Percentiles rank a stretch among this genome's conserved stretches.
Evolutionary conservation across 2,113 vertebrate genomes (phyloP).

Genomic region (Numida meleagris): DNA sequence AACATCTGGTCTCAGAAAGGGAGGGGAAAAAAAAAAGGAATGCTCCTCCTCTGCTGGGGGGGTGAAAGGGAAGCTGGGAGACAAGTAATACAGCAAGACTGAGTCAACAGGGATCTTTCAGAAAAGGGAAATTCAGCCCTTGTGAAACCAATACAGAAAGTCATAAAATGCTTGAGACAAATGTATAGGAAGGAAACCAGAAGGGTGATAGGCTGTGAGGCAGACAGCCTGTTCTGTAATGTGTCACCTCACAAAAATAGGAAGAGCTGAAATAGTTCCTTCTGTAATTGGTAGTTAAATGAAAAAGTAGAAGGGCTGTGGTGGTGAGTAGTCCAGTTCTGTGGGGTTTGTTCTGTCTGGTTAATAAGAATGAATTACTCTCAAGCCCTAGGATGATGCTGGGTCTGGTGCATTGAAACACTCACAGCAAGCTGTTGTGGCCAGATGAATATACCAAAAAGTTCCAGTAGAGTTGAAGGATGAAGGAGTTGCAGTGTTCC

Average conservation of each 20-base stretch:
- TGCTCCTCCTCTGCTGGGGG: too few relatives aligned
- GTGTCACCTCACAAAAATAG: background rate
- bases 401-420: background rate
- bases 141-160: background rate
- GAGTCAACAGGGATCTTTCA: background rate
- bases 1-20: background rate
- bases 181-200: background rate
- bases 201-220: background rate
- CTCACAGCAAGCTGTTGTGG: background rate
- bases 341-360: background rate
- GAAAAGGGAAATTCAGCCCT: background rate
- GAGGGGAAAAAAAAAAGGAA: fast-evolving
- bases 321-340: background rate
- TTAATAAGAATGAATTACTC: background rate
- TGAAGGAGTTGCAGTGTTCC: background rate
- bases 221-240: background rate
- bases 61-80: background rate
- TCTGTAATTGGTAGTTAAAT: background rate
- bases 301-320: background rate
- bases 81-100: background rate
- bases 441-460: background rate
- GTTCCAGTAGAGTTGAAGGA: background rate
- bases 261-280: background rate
- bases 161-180: background rate
- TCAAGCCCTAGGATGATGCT: background rate